A percentile compares a stretch with the other conserved stretches of the same genome.
These are phyloP conservation scores for Apistogramma diplotaenia DNA, from an alignment of 2,113 vertebrate genomes.

Conservation along the genomic window DNA sequence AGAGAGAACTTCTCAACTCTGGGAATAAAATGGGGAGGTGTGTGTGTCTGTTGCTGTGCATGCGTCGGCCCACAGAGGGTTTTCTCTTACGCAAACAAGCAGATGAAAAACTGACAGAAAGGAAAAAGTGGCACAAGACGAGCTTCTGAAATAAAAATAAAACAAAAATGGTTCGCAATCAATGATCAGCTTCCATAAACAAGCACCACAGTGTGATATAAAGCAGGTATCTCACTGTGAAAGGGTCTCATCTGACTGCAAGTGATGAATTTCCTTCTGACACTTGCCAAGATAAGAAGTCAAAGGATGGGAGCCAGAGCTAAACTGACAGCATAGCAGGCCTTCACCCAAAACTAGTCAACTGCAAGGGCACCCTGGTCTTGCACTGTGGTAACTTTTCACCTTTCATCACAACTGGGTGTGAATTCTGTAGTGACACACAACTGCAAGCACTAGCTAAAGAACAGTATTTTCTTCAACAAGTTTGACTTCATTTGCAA, in stretches of 20 bases:
- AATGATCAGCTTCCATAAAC: not conserved
- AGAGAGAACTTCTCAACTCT: slow-evolving; percentile 5
- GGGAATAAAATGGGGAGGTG: slow-evolving; percentile 4
- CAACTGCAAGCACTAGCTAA: not conserved
- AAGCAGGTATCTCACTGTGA: not conserved
- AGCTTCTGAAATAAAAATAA: slow-evolving; percentile 2
- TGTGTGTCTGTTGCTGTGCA: not conserved
- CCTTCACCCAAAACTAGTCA: not conserved
- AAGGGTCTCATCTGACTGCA: not conserved
- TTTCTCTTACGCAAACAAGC: not conserved
- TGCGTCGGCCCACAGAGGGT: not conserved
- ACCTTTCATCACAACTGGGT: not conserved
- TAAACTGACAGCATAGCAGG: slow-evolving; percentile 15
- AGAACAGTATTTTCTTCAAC: not conserved
- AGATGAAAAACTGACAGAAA: slow-evolving; percentile 24
- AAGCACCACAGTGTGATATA: not conserved
- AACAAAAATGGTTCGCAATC: not conserved
- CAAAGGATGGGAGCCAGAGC: slow-evolving; percentile 7
- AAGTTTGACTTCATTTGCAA: not conserved
- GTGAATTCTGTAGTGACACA: not conserved
- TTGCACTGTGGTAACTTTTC: not conserved
- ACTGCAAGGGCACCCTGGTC: not conserved
- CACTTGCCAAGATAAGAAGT: slow-evolving; percentile 18
- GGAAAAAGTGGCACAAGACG: slow-evolving; percentile 19
- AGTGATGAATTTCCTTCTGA: slow-evolving; percentile 6